These are phyloP conservation scores for Plumapathes pennacea DNA, from an alignment of 92 coral and sea anemone species.

Conservation along the genomic window DNA sequence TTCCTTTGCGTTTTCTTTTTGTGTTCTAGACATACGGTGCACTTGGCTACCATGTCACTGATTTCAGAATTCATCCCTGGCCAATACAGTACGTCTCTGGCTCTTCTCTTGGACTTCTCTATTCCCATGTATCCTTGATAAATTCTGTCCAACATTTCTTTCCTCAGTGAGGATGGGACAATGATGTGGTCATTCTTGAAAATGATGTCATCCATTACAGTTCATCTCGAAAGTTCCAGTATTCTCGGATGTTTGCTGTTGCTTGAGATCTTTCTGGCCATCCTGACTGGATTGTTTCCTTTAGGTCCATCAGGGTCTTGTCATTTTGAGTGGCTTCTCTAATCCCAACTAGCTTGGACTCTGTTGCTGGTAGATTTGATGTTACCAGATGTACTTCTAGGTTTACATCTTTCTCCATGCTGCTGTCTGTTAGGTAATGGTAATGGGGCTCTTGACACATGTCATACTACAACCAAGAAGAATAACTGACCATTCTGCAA, in stretches of 20 bases:
- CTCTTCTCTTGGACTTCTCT: conserved; percentile 49
- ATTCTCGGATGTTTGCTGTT: conserved; percentile 32
- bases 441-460: conserved; percentile 44
- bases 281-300: conserved; percentile 29
- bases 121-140: conserved; percentile 69
- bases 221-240: conserved; percentile 65
- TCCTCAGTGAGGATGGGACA: conserved; percentile 40
- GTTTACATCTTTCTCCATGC: conserved; percentile 60
- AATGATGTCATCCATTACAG: conserved; percentile 51
- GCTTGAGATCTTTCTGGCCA: conserved; percentile 57
- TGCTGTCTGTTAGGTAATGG: conserved; percentile 14
- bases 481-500: too few relatives aligned
- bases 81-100: conserved; percentile 57
- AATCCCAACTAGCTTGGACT: conserved; percentile 48
- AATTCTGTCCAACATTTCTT: conserved; percentile 51
- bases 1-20: conserved; percentile 41
- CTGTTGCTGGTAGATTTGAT: conserved; percentile 40
- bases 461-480: too few relatives aligned
- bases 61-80: conserved; percentile 56
- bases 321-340: conserved; percentile 42
- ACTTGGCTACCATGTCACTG: conserved; percentile 35
- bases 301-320: conserved; percentile 30
- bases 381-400: conserved; percentile 41
- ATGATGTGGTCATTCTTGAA: conserved; percentile 53
- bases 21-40: conserved; percentile 50